phyloP scores from a whole-genome alignment of 2,888 invertebrate species.

The Drosophila quinaria region DNA sequence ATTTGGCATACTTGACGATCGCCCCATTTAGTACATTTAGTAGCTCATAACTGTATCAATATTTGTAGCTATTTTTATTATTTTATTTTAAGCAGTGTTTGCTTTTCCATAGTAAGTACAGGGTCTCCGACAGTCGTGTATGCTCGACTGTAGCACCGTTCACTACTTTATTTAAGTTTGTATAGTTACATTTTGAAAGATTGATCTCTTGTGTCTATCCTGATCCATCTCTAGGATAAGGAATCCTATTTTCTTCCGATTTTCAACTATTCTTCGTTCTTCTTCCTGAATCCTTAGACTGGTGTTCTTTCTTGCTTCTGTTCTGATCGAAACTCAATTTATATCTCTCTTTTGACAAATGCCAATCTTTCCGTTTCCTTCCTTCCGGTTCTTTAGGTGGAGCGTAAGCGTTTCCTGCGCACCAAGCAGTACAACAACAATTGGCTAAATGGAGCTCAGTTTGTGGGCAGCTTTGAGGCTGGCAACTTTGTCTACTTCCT shows the following conservation, averaged over 20 bases:
- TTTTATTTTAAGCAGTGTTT: no score
- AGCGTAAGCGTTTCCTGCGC: constrained; percentile 87
- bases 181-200: no score
- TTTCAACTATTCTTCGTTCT: not conserved
- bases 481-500: constrained; percentile 95
- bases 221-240: no score
- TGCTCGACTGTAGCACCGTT: no score
- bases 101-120: no score
- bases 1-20: no score
- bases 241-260: not conserved
- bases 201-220: not conserved
- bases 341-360: not conserved
- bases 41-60: no score
- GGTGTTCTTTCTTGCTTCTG: not conserved
- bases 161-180: no score
- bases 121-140: no score
- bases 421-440: constrained; percentile 93
- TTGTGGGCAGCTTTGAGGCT: constrained; percentile 96
- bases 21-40: no score
- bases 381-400: constrained; percentile 53
- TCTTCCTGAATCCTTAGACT: not conserved
- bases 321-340: not conserved
- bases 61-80: no score
- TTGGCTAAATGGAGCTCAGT: constrained; percentile 97
- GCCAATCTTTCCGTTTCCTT: not conserved